A percentile compares a stretch with the other conserved stretches of the same genome.
Conservation (phyloP, 2,113 vertebrate genomes). For the Antennarius striatus region DNA sequence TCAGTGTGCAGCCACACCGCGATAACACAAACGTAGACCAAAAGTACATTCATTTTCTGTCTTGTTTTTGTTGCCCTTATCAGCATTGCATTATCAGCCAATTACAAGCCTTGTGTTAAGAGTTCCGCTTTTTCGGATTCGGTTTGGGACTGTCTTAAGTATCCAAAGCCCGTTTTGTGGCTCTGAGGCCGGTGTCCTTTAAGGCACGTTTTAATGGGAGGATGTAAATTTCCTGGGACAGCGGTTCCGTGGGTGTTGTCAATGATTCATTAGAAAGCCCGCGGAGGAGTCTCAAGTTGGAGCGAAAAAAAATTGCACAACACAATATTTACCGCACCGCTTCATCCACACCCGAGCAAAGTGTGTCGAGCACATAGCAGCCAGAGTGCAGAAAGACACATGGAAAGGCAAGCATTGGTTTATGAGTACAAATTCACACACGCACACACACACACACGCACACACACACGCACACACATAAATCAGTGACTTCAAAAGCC, state of each 20-base stretch:
- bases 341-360: slow-evolving; percentile 25
- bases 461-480: slow-evolving; percentile 5
- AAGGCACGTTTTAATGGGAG: slow-evolving; percentile 68
- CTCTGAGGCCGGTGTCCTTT: slow-evolving; percentile 38
- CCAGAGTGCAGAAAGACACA: slow-evolving; percentile 10
- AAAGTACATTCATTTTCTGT: slow-evolving; percentile 25
- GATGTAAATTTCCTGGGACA: slow-evolving; percentile 68
- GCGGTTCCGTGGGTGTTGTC: slow-evolving; percentile 59
- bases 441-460: not conserved
- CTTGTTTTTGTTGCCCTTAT: not conserved
- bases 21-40: slow-evolving; percentile 30
- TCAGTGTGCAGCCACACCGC: slow-evolving; percentile 2
- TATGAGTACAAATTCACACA: not conserved
- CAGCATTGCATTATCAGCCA: slow-evolving; percentile 40
- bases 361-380: not conserved
- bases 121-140: slow-evolving; percentile 17
- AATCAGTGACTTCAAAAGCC: slow-evolving; percentile 61
- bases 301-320: slow-evolving; percentile 44
- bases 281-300: slow-evolving; percentile 22
- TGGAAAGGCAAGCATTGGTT: not conserved
- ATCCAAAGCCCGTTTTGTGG: slow-evolving; percentile 37
- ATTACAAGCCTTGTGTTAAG: slow-evolving; percentile 32
- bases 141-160: slow-evolving; percentile 30
- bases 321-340: slow-evolving; percentile 40
- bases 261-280: slow-evolving; percentile 67